Evolutionary conservation across 2,888 invertebrate genomes (phyloP).

Genomic region (Andricus quercusramuli): DNA sequence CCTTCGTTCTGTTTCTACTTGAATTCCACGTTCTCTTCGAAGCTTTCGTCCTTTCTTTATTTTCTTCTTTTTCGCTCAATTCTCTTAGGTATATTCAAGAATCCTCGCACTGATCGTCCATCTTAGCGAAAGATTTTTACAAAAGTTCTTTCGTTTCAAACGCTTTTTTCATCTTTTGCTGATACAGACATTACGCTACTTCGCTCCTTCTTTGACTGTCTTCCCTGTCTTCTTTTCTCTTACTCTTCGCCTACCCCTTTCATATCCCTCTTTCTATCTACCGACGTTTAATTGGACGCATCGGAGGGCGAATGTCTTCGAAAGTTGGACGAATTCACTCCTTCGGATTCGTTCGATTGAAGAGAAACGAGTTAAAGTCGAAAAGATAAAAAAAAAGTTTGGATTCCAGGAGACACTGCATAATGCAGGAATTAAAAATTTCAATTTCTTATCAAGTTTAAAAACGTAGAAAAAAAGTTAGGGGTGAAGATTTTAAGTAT

Average conservation of each 20-base stretch:
- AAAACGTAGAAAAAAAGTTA: not conserved
- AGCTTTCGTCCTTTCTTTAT: slow-evolving; percentile 15
- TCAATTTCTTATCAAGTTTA: not conserved
- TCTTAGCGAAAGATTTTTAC: slow-evolving; percentile 28
- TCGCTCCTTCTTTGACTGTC: slow-evolving; percentile 32
- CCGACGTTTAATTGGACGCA: slow-evolving; percentile 58
- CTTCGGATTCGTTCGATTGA: slow-evolving; percentile 21
- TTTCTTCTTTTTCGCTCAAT: slow-evolving; percentile 21
- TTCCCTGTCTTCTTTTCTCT: slow-evolving; percentile 28
- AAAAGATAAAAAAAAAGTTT: slow-evolving; percentile 22
- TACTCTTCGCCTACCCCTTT: slow-evolving; percentile 32
- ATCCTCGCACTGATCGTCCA: slow-evolving; percentile 30
- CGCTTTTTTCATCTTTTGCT: slow-evolving; percentile 53
- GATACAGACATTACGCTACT: slow-evolving; percentile 54
- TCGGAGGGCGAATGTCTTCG: slow-evolving; percentile 42
- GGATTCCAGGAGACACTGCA: slow-evolving; percentile 23
- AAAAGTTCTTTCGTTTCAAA: slow-evolving; percentile 24
- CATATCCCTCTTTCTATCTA: slow-evolving; percentile 52
- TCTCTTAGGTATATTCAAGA: slow-evolving; percentile 32
- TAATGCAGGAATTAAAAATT: slow-evolving; percentile 10
- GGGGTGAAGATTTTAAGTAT: not conserved
- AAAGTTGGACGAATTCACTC: slow-evolving; percentile 40
- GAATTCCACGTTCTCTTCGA: slow-evolving; percentile 28
- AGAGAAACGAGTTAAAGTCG: slow-evolving; percentile 29
- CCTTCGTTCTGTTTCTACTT: slow-evolving; percentile 25